A percentile compares a stretch with the other conserved stretches of the same genome.
These are phyloP conservation scores for Metridium senile DNA, from an alignment of 92 coral and sea anemone species.

Conservation along the genomic window DNA sequence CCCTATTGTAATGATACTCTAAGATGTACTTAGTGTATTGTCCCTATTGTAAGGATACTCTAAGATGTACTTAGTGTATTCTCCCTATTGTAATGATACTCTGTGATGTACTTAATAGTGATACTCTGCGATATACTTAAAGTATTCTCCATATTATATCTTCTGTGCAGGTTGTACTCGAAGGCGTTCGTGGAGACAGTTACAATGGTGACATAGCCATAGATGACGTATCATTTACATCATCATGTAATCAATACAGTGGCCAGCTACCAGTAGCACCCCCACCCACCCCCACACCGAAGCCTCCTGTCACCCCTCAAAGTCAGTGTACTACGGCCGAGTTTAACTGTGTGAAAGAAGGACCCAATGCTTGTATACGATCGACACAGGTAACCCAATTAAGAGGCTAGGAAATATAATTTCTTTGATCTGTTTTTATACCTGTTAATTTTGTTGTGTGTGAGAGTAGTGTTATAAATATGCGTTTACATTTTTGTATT, in stretches of 20 bases:
- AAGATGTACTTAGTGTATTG: no score
- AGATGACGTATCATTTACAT: constrained; percentile 90
- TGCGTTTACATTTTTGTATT: no score
- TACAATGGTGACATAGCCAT: constrained; percentile 92
- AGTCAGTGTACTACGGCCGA: constrained; percentile 87
- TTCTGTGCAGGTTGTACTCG: constrained; percentile 72
- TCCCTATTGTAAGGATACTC: no score
- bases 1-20: no score
- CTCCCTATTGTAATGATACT: no score
- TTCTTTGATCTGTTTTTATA: no score
- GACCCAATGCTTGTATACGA: constrained; percentile 77
- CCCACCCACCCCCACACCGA: constrained; percentile 62
- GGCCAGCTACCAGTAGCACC: constrained; percentile 84
- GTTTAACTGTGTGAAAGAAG: constrained; percentile 88
- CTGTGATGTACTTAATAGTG: no score
- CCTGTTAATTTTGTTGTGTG: no score
- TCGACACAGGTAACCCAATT: constrained; percentile 64
- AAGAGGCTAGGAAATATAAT: no score
- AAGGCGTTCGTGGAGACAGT: constrained; percentile 91
- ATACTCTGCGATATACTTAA: no score
- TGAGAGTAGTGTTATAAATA: no score
- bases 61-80: no score
- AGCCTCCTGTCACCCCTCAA: constrained; percentile 62
- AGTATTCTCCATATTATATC: not conserved
- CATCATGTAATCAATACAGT: constrained; percentile 55